Conservation (phyloP, 2,888 invertebrate genomes). For the Julus scandinavius region DNA sequence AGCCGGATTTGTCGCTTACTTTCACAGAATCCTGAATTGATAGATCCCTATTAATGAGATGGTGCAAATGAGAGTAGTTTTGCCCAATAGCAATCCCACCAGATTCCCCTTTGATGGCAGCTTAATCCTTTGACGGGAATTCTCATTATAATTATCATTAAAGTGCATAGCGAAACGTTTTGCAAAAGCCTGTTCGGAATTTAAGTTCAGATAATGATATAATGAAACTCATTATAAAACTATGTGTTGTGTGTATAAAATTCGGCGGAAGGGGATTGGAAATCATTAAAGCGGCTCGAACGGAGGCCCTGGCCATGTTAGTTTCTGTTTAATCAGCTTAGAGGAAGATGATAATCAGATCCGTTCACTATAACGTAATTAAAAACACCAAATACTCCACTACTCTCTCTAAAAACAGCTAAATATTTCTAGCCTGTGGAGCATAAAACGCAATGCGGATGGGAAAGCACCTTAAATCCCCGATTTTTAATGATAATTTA, state of each 20-base stretch:
- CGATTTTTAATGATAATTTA: constrained; percentile 13
- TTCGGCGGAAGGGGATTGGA: background rate
- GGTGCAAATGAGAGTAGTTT: background rate
- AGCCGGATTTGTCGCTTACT: background rate
- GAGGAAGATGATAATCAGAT: constrained; percentile 6
- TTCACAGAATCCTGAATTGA: background rate
- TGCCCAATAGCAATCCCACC: background rate
- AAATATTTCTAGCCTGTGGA: background rate
- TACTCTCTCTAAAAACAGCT: background rate
- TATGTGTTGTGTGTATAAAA: constrained; percentile 30
- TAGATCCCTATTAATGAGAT: background rate
- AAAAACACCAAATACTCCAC: background rate
- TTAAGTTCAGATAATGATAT: constrained; percentile 34
- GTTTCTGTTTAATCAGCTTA: constrained; percentile 36
- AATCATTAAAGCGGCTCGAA: constrained; percentile 27
- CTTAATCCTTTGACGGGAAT: constrained; percentile 29
- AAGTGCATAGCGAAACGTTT: constrained; percentile 27
- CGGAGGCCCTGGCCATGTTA: background rate
- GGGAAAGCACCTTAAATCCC: constrained; percentile 2
- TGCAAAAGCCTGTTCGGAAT: background rate
- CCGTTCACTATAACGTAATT: constrained; percentile 26
- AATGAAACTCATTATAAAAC: constrained; percentile 38
- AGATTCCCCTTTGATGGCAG: background rate
- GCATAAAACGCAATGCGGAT: background rate
- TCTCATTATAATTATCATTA: constrained; percentile 42